Evolutionary conservation across 2,797 vertebrate genomes (phyloP).

Genomic region (Phrynocephalus guinanensis): DNA sequence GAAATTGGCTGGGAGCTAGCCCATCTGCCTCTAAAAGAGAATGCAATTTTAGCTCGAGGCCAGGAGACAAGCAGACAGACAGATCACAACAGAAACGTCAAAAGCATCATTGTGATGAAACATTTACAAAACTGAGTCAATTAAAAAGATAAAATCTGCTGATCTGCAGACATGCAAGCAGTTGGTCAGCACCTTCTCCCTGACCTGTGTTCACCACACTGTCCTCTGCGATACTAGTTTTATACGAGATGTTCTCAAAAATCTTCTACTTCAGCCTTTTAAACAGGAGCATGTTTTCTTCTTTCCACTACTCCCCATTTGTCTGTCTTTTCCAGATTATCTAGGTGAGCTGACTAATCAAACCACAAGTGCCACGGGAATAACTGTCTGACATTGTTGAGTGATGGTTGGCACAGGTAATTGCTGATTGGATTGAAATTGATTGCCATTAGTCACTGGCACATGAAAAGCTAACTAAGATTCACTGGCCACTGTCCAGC

Average conservation of each 20-base stretch:
- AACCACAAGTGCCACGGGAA: conserved; percentile 15
- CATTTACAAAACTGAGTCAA: background rate
- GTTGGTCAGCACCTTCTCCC: background rate
- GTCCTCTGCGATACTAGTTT: background rate
- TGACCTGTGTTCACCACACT: background rate
- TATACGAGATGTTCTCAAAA: background rate
- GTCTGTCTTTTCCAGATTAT: background rate
- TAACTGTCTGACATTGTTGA: conserved; percentile 22
- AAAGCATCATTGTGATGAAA: background rate
- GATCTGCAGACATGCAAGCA: background rate
- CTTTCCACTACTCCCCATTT: background rate
- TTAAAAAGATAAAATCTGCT: background rate
- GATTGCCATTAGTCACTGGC: conserved; percentile 24
- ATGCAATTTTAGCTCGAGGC: background rate
- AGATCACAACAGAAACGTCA: background rate
- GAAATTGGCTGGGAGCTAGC: background rate
- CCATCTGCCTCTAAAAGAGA: background rate
- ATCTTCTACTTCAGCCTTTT: background rate
- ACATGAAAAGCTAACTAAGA: conserved; percentile 16
- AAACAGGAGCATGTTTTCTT: conserved; percentile 3
- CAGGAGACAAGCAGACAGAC: background rate
- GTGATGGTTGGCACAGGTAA: conserved; percentile 24
- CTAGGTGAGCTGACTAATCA: conserved; percentile 26
- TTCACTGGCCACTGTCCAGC: conserved; percentile 32
- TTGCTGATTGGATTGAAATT: conserved; percentile 36